phyloP scores from a whole-genome alignment of 2,797 vertebrate species.

The Chloroceryle amazona region DNA sequence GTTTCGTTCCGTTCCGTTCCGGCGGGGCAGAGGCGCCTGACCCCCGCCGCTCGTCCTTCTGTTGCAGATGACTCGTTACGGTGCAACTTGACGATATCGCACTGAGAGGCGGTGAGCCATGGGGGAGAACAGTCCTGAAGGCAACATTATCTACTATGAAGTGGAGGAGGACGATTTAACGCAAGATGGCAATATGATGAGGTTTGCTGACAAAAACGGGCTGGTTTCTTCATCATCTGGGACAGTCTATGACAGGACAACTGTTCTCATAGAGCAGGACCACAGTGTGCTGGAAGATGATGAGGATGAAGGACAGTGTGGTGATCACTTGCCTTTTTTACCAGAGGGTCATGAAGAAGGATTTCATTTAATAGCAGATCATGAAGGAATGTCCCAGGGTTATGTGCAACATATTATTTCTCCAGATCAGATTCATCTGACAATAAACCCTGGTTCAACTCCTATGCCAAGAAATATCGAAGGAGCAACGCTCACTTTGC shows the following conservation, averaged over 20 bases:
- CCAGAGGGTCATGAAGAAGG: constrained; percentile 92
- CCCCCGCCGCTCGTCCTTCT: not conserved
- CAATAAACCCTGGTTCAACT: constrained; percentile 98
- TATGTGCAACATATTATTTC: constrained; percentile 99
- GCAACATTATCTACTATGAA: constrained; percentile 88
- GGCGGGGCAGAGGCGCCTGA: not conserved
- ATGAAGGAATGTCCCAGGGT: constrained; percentile 96
- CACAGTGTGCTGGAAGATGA: constrained; percentile 93
- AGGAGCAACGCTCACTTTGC: constrained; percentile 95
- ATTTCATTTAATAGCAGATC: constrained; percentile 90
- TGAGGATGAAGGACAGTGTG: constrained; percentile 91
- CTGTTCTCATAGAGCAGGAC: constrained; percentile 97
- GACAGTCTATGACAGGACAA: constrained; percentile 95
- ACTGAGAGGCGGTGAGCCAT: constrained; percentile 86
- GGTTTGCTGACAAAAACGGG: constrained; percentile 87
- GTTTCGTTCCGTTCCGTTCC: not conserved
- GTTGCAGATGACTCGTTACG: constrained; percentile 65
- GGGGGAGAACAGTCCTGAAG: constrained; percentile 94
- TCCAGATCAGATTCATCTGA: constrained; percentile 97
- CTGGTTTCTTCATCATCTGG: constrained; percentile 88
- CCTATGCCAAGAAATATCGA: constrained; percentile 99
- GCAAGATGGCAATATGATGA: constrained; percentile 86
- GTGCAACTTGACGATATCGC: constrained; percentile 55
- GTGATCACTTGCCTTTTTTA: constrained; percentile 89
- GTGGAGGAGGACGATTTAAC: constrained; percentile 86